A percentile compares a stretch with the other conserved stretches of the same genome.
Evolutionary conservation across 1,140 invertebrate genomes (phyloP).

Genomic region (Potamilus streckersoni): DNA sequence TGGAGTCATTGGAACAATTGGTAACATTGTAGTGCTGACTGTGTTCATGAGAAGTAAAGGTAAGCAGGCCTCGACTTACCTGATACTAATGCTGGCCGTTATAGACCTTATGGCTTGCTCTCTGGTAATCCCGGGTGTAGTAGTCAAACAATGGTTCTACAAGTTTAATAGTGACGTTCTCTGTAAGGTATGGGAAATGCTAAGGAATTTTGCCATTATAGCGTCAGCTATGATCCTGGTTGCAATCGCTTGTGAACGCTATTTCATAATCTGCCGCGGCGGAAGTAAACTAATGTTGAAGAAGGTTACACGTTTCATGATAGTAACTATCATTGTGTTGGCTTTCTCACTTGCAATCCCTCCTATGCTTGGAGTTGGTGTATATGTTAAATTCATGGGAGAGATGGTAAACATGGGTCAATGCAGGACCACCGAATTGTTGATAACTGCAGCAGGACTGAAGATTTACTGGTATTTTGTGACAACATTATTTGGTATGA

Average conservation of each 20-base stretch:
- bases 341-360: conserved; percentile 38
- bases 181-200: conserved; percentile 45
- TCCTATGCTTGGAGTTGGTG: conserved; percentile 40
- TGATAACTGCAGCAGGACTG: conserved; percentile 23
- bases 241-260: conserved; percentile 53
- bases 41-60: conserved; percentile 39
- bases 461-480: conserved; percentile 49
- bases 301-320: conserved; percentile 25
- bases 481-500: conserved; percentile 36
- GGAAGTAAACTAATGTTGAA: conserved; percentile 26
- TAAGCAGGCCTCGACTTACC: conserved; percentile 42
- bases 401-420: conserved; percentile 30
- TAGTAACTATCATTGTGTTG: conserved; percentile 33
- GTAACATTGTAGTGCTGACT: conserved; percentile 45
- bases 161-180: conserved; percentile 43
- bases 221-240: conserved; percentile 48
- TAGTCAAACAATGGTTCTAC: conserved; percentile 48
- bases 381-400: conserved; percentile 28
- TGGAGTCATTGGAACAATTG: conserved; percentile 40
- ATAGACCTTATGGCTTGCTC: conserved; percentile 50
- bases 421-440: conserved; percentile 37
- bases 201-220: conserved; percentile 41
- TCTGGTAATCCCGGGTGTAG: conserved; percentile 47
- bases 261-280: conserved; percentile 42
- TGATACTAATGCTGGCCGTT: conserved; percentile 47